Evolutionary conservation across 2,888 invertebrate genomes (phyloP), one percentile per base, ranked within the genome.

Genomic region (Villa cingulata): DNA sequence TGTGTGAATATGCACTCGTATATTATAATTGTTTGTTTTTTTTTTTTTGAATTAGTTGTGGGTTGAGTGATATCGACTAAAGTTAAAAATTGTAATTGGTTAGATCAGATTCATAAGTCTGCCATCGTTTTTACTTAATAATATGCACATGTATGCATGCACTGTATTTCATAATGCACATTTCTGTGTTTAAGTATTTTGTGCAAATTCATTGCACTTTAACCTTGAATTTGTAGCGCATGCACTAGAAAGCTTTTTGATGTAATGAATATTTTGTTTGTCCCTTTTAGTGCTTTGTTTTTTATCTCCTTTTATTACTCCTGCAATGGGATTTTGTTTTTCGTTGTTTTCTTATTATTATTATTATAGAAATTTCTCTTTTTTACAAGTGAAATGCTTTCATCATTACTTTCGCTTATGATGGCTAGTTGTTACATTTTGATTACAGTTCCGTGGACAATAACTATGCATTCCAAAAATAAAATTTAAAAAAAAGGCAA

Each of bases 191-290:
- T 7, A 32, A 32, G 29, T 32, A 12, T 32, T 32, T 14, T 12
- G 29, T n/a, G 29, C 12, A 36, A 14, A 64, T 66, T 59, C 67
- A 62, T 64, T 67, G 67, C 67, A 67, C 67, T 67, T 67, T 67
- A 66, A 67, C 67, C 67, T 67, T 67, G 67, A 67, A 65, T 53
- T 48, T 51, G 34, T 17, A 17, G 56, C 58, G 58, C 58, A 55
- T 55, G 58, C 43, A 52, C 52, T 45, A 38, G 17, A 48, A 47
- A 47, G 47, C 47, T 47, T 37, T 20, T 29, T 23, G 18, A 41
- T 46, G 46, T 44, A 40, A 48, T 44, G 44, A 39, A 43, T 43
- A 39, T 40, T 42, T 14, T 42, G 37, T 42, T 37, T 45, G 29
- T 17, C 32, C 32, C 43, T 48, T 48, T 44, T 41, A 12, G 3